phyloP scores from a whole-genome alignment of 2,113 vertebrate genomes.

The Phalacrocorax aristotelis region DNA sequence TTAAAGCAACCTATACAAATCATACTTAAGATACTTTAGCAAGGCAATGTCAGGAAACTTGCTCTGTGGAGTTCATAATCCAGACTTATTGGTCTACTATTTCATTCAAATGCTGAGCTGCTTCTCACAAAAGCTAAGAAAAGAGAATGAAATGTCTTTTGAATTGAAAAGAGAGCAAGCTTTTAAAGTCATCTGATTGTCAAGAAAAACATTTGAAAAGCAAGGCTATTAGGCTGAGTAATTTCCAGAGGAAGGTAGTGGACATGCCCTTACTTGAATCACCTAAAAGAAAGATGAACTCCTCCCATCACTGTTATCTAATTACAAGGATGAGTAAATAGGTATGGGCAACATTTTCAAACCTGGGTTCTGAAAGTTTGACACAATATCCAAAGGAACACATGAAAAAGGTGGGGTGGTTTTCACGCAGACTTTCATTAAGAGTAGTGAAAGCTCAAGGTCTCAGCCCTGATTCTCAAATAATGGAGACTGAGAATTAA shows the following conservation, averaged over 20 bases:
- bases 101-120: neutral
- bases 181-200: neutral
- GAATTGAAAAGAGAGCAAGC: neutral
- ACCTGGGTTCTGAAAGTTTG: slow-evolving; percentile 28
- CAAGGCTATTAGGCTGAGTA: slow-evolving; percentile 28
- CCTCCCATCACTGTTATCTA: slow-evolving; percentile 67
- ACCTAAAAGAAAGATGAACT: slow-evolving; percentile 32
- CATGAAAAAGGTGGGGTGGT: neutral
- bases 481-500: neutral
- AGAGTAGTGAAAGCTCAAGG: neutral
- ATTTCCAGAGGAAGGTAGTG: slow-evolving; percentile 40
- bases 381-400: slow-evolving; percentile 40
- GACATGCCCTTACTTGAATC: slow-evolving; percentile 51
- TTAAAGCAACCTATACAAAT: neutral
- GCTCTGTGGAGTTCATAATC: neutral
- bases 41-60: neutral
- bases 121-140: neutral
- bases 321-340: slow-evolving; percentile 68
- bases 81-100: neutral
- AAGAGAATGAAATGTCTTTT: neutral
- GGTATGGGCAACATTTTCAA: slow-evolving; percentile 56
- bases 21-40: neutral
- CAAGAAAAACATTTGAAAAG: slow-evolving; percentile 5
- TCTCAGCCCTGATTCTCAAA: neutral
- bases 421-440: neutral